Evolutionary conservation across 64 coral and sea anemone species (phyloP), one percentile per base, ranked within the genome.

Genomic region (Porites australiensis): DNA sequence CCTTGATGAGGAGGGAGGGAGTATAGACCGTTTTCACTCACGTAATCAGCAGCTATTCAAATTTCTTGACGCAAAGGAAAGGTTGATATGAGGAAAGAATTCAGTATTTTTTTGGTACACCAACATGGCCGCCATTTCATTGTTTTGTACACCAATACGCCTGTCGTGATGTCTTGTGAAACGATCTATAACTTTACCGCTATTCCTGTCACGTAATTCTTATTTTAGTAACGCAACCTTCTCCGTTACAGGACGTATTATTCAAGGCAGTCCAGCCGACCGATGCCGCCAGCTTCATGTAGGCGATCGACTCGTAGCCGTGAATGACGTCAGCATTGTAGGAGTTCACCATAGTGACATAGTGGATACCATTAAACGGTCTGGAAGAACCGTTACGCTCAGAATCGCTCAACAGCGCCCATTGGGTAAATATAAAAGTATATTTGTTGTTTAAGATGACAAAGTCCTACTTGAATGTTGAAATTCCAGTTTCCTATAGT

Each of bases 311-410:
- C 81, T 98, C 2, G 91, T 98, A 27, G 94, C 96, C 71, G 96
- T 98, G 3, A 98, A 98, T 90, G 87, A 83, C 8, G 52, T 61
- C 19, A 98, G 93, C 55, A 98, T 98, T 50, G 87, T 95, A 6
- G 96, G 96, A 16, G 82, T 95, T 72, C 96, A 95, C 62, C 96
- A 98, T 70, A 93, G 96, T 93, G 96, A 98, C 65, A 98, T 98
- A 66, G 96, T 98, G 3, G 76, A 93, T 11, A 96, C 88, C 0
- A 99, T 99, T 70, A 99, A 99, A 74, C 88, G 92, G 60, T 99
- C 98, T 74, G 98, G 98, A 44, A 93, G 57, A 43, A 96, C 75
- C 72, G 98, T 99, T 5, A 88, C 88, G 6, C 88, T 99, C 1
- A 91, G 79, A 18, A 99, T 99, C 74, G 94, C 92, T 20, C 81